Conservation (phyloP, 1,140 invertebrate genomes). For the silkworm (Bombyx mori) region DNA sequence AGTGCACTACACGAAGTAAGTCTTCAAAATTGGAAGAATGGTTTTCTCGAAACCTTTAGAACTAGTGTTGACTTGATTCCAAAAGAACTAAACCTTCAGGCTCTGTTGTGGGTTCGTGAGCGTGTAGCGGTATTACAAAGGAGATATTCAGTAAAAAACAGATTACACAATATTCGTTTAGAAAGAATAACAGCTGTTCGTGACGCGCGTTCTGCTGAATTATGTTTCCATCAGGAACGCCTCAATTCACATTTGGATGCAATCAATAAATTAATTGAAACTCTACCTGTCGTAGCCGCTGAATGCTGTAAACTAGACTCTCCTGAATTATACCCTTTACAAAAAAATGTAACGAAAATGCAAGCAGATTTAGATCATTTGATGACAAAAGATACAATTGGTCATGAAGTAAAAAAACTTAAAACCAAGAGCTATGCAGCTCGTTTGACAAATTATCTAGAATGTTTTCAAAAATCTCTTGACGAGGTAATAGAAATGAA, state of each 20-base stretch:
- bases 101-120: conserved; percentile 37
- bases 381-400: conserved; percentile 19
- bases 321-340: conserved; percentile 42
- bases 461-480: conserved; percentile 39
- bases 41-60: conserved; percentile 45
- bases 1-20: conserved; percentile 38
- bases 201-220: conserved; percentile 33
- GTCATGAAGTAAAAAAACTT: conserved; percentile 36
- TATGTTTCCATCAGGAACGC: conserved; percentile 34
- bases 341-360: conserved; percentile 29
- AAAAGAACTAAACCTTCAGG: conserved; percentile 32
- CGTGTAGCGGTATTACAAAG: conserved; percentile 28
- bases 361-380: conserved; percentile 27
- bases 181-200: conserved; percentile 36
- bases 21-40: conserved; percentile 45
- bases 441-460: conserved; percentile 33
- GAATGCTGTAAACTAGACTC: conserved; percentile 31
- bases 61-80: conserved; percentile 29
- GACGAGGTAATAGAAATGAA: conserved; percentile 22
- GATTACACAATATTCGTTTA: conserved; percentile 37
- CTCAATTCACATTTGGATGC: conserved; percentile 43
- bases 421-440: conserved; percentile 48
- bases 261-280: conserved; percentile 32
- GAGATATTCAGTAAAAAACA: conserved; percentile 42
- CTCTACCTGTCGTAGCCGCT: conserved; percentile 29